Conservation (phyloP, 2,113 vertebrate genomes). For the Leptosomus discolor region DNA sequence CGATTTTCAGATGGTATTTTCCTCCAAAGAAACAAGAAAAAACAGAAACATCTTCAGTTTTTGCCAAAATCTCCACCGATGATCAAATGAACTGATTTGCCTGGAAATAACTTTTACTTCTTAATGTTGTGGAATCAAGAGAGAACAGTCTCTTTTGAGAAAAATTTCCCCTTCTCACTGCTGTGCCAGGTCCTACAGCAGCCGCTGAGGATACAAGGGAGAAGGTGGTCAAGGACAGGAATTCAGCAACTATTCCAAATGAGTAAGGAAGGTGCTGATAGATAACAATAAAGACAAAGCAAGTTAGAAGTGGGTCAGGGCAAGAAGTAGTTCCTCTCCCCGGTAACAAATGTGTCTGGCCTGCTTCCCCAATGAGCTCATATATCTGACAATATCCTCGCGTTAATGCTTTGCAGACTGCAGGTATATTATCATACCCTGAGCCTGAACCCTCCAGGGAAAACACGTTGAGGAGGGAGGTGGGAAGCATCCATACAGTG, state of each 20-base stretch:
- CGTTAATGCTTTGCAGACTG: slow-evolving; percentile 72
- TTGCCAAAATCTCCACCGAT: neutral
- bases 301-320: slow-evolving; percentile 9
- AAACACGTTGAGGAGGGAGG: slow-evolving; percentile 45
- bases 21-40: neutral
- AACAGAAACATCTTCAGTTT: neutral
- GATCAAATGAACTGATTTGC: neutral
- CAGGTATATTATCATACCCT: slow-evolving; percentile 69
- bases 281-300: slow-evolving; percentile 47
- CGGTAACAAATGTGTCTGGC: slow-evolving; percentile 65
- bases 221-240: slow-evolving; percentile 14
- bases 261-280: slow-evolving; percentile 66
- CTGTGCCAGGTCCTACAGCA: neutral
- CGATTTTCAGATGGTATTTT: neutral
- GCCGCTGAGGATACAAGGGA: neutral
- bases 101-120: neutral
- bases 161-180: neutral
- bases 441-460: slow-evolving; percentile 69
- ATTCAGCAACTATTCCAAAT: neutral
- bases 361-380: slow-evolving; percentile 71
- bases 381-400: slow-evolving; percentile 71
- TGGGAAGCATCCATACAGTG: neutral
- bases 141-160: neutral
- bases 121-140: neutral
- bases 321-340: slow-evolving; percentile 36